Base-by-base conservation (phyloP, 2,888 invertebrate genomes). In the Polietes domitor region DNA sequence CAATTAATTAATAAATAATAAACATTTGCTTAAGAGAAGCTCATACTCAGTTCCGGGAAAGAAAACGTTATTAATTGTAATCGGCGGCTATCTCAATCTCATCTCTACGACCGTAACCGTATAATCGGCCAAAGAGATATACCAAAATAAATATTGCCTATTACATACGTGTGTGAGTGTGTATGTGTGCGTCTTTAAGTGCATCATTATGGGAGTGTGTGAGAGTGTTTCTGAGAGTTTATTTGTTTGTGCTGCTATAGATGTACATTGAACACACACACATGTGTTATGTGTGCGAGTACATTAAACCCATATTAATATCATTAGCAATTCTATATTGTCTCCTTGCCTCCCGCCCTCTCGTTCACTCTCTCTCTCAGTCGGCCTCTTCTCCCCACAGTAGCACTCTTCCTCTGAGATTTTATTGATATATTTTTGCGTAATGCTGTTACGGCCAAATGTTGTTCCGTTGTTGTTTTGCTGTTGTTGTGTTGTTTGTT, bases 401-500 rank as follows among this genome's bases (percentile, higher is more conserved):
- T n/a, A 3, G n/a, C 53, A 58, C 58, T 47, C 47, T 4, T 47
- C 47, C 47, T 47, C 47, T 47, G 47, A 58, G 58, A 58, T 58
- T 58, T 58, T 58, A 58, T 58, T 58, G 24, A 58, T 58, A 58
- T 24, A 5, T 58, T 21, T 55, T 24, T 26, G 2, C 58, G 26
- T 58, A 58, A 68, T 68, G 41, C 21, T 68, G 37, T 68, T 68
- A 68, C 24, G 41, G 21, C 68, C 68, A 68, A 68, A 65, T 37
- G 37, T 65, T 37, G 21, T 65, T 63, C 2, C 19, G 28, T 17
- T 32, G 24, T 19, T 61, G 63, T 9, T 24, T 9, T 19, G 65
- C 37, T 43, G 43, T 41, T 68, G 24, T 68, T n/a, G 47, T 7
- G 47, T 47, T 47, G 47, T 47, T 47, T 58, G 26, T 58, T 61